Percentiles rank a stretch among this genome's conserved stretches.
phyloP scores from a whole-genome alignment of 2,797 vertebrate genomes.

The Champsocephalus gunnari region DNA sequence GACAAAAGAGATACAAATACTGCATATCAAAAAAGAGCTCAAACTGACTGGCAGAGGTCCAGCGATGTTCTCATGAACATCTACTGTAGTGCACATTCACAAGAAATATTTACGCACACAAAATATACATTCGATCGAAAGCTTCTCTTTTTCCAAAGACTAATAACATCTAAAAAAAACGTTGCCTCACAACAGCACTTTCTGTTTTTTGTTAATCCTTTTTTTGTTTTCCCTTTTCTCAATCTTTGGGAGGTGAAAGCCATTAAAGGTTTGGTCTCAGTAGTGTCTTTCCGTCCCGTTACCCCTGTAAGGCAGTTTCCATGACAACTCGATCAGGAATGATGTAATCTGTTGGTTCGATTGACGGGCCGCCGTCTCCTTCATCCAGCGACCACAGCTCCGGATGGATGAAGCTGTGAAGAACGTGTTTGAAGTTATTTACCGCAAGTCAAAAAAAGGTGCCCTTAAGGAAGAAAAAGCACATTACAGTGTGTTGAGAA shows the following conservation, averaged over 20 bases:
- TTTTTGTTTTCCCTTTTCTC: conserved; percentile 1
- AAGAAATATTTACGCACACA: conserved; percentile 59
- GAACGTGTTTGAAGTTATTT: background rate
- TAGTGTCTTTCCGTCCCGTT: conserved; percentile 33
- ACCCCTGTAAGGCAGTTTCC: conserved; percentile 32
- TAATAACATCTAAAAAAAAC: conserved; percentile 55
- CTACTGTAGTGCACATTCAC: conserved; percentile 61
- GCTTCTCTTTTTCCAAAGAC: conserved; percentile 21
- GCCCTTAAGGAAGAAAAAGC: too few relatives aligned
- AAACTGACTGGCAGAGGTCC: conserved; percentile 36
- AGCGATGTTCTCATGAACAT: conserved; percentile 43
- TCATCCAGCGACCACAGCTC: conserved; percentile 51
- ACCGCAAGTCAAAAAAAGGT: background rate
- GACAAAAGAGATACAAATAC: conserved; percentile 68
- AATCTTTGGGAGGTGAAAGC: conserved; percentile 17
- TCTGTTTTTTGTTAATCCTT: background rate
- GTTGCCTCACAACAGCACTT: conserved; percentile 53
- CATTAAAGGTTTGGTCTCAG: conserved; percentile 27
- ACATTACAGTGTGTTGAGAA: too few relatives aligned
- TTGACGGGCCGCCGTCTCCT: background rate
- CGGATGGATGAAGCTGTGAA: conserved; percentile 46
- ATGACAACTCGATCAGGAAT: conserved; percentile 22
- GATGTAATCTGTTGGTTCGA: conserved; percentile 22
- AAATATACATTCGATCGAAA: conserved; percentile 65
- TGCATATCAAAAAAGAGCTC: conserved; percentile 56